phyloP scores from a whole-genome alignment of 2,888 invertebrate genomes.

The Dexiosoma caninum region DNA sequence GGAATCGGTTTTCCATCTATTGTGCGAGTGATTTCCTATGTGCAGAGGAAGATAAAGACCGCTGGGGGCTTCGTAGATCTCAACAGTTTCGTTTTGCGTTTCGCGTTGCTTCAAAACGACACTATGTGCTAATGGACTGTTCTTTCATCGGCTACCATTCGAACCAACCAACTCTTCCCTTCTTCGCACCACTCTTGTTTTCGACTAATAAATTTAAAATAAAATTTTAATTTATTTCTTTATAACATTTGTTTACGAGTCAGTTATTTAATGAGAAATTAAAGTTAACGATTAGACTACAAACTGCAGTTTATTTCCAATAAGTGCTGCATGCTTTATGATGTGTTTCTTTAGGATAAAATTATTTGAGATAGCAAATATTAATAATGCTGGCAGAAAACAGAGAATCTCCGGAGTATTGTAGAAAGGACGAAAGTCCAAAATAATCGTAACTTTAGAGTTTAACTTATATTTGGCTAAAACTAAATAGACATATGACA shows the following conservation, averaged over 20 bases:
- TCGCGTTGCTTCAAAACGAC: no score
- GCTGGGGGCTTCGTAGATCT: no score
- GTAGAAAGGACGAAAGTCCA: background rate
- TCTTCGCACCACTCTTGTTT: no score
- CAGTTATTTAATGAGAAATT: background rate
- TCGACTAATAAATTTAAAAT: no score
- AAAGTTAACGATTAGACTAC: background rate
- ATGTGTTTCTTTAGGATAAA: conserved; percentile 52
- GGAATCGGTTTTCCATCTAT: no score
- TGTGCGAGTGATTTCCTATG: no score
- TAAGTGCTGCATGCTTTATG: conserved; percentile 59
- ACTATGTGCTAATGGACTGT: no score
- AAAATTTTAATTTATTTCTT: background rate
- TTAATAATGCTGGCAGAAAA: conserved; percentile 5
- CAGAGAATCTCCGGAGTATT: conserved; percentile 30
- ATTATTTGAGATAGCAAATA: conserved; percentile 45
- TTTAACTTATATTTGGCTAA: background rate
- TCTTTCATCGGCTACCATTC: no score
- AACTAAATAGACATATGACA: conserved; percentile 22
- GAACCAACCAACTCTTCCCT: no score
- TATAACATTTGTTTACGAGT: background rate
- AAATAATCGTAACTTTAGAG: background rate
- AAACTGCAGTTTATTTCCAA: background rate
- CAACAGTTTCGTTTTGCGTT: no score
- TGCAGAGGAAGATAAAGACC: no score